Conservation (phyloP, 2,113 vertebrate species). For the Porphyrio hochstetteri region DNA sequence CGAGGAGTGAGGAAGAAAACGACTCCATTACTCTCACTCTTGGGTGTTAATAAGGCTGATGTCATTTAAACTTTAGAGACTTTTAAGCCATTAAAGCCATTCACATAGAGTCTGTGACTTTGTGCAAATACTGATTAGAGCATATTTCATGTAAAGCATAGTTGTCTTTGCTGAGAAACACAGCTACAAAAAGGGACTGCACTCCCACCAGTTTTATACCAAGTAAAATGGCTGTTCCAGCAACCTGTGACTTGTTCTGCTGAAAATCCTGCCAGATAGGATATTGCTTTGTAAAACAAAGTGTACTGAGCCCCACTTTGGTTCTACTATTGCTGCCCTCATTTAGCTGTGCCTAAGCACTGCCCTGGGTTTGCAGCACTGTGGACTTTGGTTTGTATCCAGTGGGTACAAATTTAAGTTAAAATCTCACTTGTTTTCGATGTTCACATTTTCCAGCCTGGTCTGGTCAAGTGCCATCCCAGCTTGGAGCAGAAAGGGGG, state of each 20-base stretch:
- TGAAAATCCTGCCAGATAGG: not conserved
- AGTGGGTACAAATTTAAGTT: not conserved
- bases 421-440: not conserved
- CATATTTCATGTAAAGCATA: not conserved
- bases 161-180: not conserved
- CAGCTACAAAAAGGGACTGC: not conserved
- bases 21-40: not conserved
- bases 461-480: not conserved
- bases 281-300: not conserved
- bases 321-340: not conserved
- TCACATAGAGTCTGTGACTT: not conserved
- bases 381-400: accelerated
- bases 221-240: not conserved
- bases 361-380: not conserved
- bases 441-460: not conserved
- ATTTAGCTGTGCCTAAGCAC: not conserved
- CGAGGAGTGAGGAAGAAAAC: not conserved
- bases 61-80: not conserved
- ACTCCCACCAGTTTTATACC: not conserved
- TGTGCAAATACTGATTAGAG: not conserved
- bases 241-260: not conserved
- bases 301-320: not conserved
- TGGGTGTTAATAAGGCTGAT: not conserved
- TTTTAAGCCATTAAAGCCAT: not conserved
- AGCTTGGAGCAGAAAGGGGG: not conserved